phyloP scores from a whole-genome alignment of 2,797 vertebrate species.

The Danio albolineatus region DNA sequence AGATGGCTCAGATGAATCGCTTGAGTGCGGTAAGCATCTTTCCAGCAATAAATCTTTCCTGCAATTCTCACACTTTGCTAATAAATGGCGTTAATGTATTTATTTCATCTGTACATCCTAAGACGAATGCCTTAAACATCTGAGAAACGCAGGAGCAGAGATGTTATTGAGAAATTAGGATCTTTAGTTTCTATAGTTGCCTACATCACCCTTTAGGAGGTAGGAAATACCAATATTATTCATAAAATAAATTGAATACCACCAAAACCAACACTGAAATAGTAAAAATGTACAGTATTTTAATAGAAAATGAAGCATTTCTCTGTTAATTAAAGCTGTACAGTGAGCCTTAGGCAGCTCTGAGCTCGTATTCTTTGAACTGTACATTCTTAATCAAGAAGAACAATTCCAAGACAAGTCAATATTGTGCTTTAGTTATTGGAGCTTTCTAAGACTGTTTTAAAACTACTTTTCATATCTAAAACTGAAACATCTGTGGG shows the following conservation, averaged over 20 bases:
- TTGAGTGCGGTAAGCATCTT: conserved; percentile 89
- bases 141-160: not conserved
- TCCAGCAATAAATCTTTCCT: conserved; percentile 8
- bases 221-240: not conserved
- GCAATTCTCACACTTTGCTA: not conserved
- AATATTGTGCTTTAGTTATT: not conserved
- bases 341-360: conserved; percentile 77
- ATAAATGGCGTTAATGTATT: not conserved
- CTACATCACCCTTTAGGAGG: not conserved
- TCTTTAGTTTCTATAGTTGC: not conserved
- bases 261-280: conserved; percentile 9
- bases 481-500: conserved; percentile 1
- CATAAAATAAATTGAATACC: conserved; percentile 1
- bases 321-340: conserved; percentile 34
- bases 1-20: conserved; percentile 94
- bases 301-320: conserved; percentile 13
- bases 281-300: conserved; percentile 4
- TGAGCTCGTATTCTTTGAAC: conserved; percentile 35
- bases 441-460: not conserved
- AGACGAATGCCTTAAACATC: not conserved
- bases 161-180: not conserved
- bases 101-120: not conserved
- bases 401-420: conserved; percentile 16
- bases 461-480: not conserved
- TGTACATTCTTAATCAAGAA: conserved; percentile 31